A percentile compares a stretch with the other conserved stretches of the same genome.
Evolutionary conservation across 1,140 invertebrate species (phyloP).

Genomic region (Oryzaephilus surinamensis): DNA sequence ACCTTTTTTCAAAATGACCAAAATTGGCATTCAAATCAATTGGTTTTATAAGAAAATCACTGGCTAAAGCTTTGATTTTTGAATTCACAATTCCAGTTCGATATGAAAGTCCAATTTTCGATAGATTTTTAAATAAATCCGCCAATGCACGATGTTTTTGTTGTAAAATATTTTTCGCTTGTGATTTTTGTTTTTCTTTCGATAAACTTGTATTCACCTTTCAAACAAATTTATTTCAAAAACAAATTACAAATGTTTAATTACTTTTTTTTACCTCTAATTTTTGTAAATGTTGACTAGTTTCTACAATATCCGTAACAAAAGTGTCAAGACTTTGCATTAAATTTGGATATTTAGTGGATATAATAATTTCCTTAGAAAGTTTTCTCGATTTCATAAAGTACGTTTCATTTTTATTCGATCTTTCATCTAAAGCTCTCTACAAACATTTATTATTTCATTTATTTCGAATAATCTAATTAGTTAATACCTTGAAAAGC

Average conservation of each 20-base stretch:
- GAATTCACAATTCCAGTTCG: constrained; percentile 53
- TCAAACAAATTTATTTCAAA: no score
- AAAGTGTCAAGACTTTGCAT: constrained; percentile 53
- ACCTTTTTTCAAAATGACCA: constrained; percentile 40
- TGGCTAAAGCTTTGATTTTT: constrained; percentile 33
- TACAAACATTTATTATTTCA: background rate
- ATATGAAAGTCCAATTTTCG: constrained; percentile 63
- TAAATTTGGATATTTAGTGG: constrained; percentile 44
- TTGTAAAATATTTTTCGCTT: constrained; percentile 71
- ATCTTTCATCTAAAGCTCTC: no score
- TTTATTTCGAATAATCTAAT: background rate
- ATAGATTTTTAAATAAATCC: constrained; percentile 72
- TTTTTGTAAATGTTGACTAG: constrained; percentile 48
- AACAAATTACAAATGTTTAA: no score
- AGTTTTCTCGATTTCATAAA: constrained; percentile 50
- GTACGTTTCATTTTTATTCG: no score
- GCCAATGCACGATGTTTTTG: constrained; percentile 72
- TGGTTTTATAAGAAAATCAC: constrained; percentile 46
- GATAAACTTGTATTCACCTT: constrained; percentile 48
- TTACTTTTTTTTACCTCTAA: constrained; percentile 43
- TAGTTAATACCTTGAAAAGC: no score
- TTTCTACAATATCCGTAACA: constrained; percentile 51
- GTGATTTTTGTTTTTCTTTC: constrained; percentile 67
- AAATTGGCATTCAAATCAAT: constrained; percentile 47
- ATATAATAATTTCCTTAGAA: constrained; percentile 48